Evolutionary conservation across 2,797 vertebrate species (phyloP).

Genomic region (Scleropages formosus): DNA sequence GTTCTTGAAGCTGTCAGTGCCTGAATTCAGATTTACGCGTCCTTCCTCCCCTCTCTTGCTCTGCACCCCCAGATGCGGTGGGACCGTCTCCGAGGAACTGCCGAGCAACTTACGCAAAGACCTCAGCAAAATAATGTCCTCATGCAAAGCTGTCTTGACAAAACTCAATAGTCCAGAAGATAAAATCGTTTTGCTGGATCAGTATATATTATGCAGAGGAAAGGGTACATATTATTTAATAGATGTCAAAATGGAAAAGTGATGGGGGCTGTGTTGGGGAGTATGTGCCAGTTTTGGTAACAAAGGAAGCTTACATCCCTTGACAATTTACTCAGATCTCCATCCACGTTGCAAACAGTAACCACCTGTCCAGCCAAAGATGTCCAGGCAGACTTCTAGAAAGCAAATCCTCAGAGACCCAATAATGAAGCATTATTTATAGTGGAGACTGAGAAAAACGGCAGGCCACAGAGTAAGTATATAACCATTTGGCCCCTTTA

Average conservation of each 20-base stretch:
- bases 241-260: too few relatives aligned
- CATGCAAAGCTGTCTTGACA: too few relatives aligned
- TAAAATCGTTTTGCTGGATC: too few relatives aligned
- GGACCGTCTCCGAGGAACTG: too few relatives aligned
- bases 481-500: background rate
- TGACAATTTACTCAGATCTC: background rate
- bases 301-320: background rate
- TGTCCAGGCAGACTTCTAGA: slow-evolving; percentile 8
- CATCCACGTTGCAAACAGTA: background rate
- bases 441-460: background rate
- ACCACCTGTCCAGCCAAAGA: slow-evolving; percentile 4
- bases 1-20: slow-evolving; percentile 34
- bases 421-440: background rate
- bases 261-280: too few relatives aligned
- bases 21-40: slow-evolving; percentile 13
- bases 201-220: too few relatives aligned
- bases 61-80: slow-evolving; percentile 12
- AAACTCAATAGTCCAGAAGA: too few relatives aligned
- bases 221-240: too few relatives aligned
- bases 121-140: too few relatives aligned
- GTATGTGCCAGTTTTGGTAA: background rate
- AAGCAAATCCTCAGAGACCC: background rate
- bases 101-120: too few relatives aligned
- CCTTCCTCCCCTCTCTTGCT: slow-evolving; percentile 17
- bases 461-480: background rate